Evolutionary conservation across 2,113 vertebrate species (phyloP).

Genomic region (Gyps fulvus): DNA sequence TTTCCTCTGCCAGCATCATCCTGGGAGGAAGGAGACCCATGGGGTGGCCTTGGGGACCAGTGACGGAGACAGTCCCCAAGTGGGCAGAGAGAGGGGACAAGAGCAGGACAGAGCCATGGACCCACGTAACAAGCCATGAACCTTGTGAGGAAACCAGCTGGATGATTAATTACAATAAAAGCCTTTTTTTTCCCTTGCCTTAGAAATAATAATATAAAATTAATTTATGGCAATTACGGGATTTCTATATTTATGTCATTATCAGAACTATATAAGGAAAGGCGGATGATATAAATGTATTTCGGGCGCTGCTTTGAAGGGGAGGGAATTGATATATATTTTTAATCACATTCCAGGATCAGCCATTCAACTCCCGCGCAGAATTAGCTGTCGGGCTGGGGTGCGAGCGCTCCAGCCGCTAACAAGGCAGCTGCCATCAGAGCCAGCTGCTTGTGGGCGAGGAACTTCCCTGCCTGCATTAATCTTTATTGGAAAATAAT

Average conservation of each 20-base stretch:
- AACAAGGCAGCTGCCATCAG: accelerated
- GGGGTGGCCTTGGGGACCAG: background rate
- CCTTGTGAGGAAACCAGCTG: background rate
- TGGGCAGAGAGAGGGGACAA: background rate
- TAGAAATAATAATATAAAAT: constrained; percentile 17
- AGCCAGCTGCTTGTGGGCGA: background rate
- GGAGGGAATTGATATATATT: background rate
- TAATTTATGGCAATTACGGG: constrained; percentile 2
- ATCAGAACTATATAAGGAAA: background rate
- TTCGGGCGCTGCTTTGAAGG: background rate
- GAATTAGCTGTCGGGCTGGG: background rate
- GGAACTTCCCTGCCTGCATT: background rate
- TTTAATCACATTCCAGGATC: background rate
- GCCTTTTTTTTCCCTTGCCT: background rate
- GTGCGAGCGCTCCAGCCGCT: background rate
- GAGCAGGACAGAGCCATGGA: background rate
- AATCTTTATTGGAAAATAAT: background rate
- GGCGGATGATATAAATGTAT: background rate
- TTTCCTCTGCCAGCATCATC: background rate
- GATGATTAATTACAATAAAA: background rate
- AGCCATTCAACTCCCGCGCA: background rate
- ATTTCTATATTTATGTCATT: background rate
- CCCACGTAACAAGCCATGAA: accelerated
- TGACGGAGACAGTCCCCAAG: background rate
- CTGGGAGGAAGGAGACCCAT: background rate